A percentile compares a stretch with the other conserved stretches of the same genome.
These are phyloP conservation scores for Ophion ellenae DNA, from an alignment of 2,888 invertebrate genomes.

Conservation along the genomic window DNA sequence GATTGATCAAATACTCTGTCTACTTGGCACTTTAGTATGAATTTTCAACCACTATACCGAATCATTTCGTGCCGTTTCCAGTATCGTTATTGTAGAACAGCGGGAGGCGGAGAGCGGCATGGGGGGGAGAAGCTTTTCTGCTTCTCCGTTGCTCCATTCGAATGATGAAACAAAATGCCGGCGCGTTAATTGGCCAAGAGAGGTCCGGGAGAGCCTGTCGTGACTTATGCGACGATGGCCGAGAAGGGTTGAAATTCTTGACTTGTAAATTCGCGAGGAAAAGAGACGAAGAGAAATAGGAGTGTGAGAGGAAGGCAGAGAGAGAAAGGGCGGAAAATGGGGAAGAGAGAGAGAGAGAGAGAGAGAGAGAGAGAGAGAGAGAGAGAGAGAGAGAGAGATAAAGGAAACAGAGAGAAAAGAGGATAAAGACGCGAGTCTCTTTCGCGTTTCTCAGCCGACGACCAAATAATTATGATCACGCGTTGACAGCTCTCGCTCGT, in stretches of 20 bases:
- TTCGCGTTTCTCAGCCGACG: conserved; percentile 52
- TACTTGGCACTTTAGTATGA: too few relatives aligned
- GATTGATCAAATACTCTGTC: too few relatives aligned
- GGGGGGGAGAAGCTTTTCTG: not conserved
- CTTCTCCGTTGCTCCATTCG: not conserved
- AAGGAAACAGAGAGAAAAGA: conserved; percentile 4
- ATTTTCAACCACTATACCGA: too few relatives aligned
- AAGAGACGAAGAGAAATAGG: conserved; percentile 10
- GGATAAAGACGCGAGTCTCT: conserved; percentile 37
- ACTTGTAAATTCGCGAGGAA: conserved; percentile 57
- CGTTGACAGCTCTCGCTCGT: conserved; percentile 78
- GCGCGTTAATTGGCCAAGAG: conserved; percentile 56
- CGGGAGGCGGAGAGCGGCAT: too few relatives aligned
- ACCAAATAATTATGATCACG: conserved; percentile 76
- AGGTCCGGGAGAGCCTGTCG: conserved; percentile 34
- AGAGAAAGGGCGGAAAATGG: not conserved
- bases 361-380: conserved; percentile 18
- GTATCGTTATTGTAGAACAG: too few relatives aligned
- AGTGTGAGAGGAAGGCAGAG: not conserved
- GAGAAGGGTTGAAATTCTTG: conserved; percentile 50
- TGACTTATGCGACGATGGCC: conserved; percentile 56
- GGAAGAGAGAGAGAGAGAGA: not conserved
- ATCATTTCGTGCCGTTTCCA: too few relatives aligned
- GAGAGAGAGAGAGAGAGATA: not conserved
- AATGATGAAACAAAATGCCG: conserved; percentile 43